Evolutionary conservation across 2,888 invertebrate species (phyloP), one percentile per base, ranked within the genome.

Genomic region (Euproctis similis): DNA sequence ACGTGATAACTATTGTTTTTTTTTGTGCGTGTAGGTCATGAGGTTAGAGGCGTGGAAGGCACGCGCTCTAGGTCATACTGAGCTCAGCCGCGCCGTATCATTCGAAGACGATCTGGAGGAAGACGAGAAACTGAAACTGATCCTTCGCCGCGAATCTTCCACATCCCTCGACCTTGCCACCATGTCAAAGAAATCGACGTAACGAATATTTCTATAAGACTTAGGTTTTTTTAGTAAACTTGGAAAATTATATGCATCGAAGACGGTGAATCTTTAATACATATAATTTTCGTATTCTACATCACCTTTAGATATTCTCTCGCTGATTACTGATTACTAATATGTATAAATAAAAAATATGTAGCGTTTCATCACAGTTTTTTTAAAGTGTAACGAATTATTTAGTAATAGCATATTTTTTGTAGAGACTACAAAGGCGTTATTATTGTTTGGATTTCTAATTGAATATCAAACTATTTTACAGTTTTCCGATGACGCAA

Each of bases 1-100:
- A 28, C 26, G 1, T 23, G 19, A n/a, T n/a, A n/a, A n/a, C n/a
- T n/a, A n/a, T n/a, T n/a, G n/a, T n/a, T n/a, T n/a, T n/a, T n/a
- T 19, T 19, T 8, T 19, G n/a, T 19, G 19, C 22, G 23, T 17
- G 11, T 37, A 92, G 92, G 88, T 92, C 86, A 88, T 91, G 89
- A 90, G 91, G 74, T 71, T 92, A 74, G 90, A 91, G 62, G 87
- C 87, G 37, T 88, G 88, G 86, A 87, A 77, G 71, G 85, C 81
- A 65, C 87, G 85, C 53, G 87, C 84, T 65, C 86, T 82, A 76
- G 88, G 85, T 40, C 75, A 62, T 34, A 49, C 66, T 11, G 66
- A 70, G 36, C 58, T 70, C 26, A 63, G 59, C 36, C 74, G 77
- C 39, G 65, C 76, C 12, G 59, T 74, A 30, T 78, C 76, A 2